Base-by-base conservation (phyloP, 2,888 invertebrate genomes). In the Zaprionus obscuricornis region DNA sequence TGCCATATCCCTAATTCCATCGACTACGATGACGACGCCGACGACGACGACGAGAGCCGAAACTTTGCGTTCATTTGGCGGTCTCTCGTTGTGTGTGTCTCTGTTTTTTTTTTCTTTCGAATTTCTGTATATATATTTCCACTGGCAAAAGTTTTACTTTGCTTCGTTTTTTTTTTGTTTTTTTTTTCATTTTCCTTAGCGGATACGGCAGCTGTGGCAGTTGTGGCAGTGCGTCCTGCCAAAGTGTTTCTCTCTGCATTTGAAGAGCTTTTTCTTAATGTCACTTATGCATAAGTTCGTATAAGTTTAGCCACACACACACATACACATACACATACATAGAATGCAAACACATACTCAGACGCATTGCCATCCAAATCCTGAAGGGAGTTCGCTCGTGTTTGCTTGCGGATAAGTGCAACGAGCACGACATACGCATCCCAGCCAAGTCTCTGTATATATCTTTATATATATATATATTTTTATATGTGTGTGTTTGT, bases 211-310 rank as follows among this genome's bases (percentile, higher is more conserved):
- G 65, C 45, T 31, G 8, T n/a, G 37, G 45, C 63, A 50, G 64
- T 37, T 10, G 62, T 34, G 64, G 60, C 67, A 64, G 75, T n/a
- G n/a, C 69, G 68, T 66, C 60, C 69, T 63, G 74, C 74, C 73
- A 78, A 84, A 81, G 83, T 85, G 72, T 77, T 83, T 85, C 82
- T 85, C 76, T 68, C 75, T 74, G 76, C 83, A 76, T 84, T 86
- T 77, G 74, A 82, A 85, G 81, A 73, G 83, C 71, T 87, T 87
- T 86, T 85, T 82, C 79, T 85, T 86, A 87, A 87, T 87, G 84
- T 87, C 87, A 87, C 85, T 87, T 87, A 81, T 85, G 75, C 81
- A 86, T 74, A 87, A 87, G 85, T 83, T 82, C 79, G 77, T 77
- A 81, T 77, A 82, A 82, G 83, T 83, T 75, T 72, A 71, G 50